Base-by-base conservation (phyloP, 1,140 invertebrate genomes). In the Plectrocnemia conspersa region DNA sequence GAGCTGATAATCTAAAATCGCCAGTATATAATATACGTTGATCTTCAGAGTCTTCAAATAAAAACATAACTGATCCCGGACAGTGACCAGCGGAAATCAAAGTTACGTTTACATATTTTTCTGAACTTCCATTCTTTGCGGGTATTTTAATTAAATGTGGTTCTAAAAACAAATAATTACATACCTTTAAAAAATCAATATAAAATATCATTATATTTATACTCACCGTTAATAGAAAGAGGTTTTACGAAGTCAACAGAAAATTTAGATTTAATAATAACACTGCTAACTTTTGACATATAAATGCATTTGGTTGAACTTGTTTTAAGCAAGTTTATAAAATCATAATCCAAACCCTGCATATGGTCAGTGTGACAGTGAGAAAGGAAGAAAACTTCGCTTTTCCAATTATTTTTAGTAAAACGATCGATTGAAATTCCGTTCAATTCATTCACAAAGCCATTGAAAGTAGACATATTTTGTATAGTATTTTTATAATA, bases 51-150 rank as follows among this genome's bases (percentile, higher is more conserved):
- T 57, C 75, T 69, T 81, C 78, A 60, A 86, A 82, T 9, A 86
- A 58, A 66, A 86, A 85, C 85, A 88, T 88, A 0, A 85, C 76
- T 2, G 86, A 85, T 0, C 85, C 85, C 5, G 82, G 79, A 68
- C 84, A 85, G 65, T 88, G 86, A 11, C 80, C 83, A 2, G 85
- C 82, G 16, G 84, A 77, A 42, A 85, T 74, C 5, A 76, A 66
- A 0, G 77, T 82, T 1, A 86, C 79, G 23, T 68, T 74, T 0
- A 85, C 32, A 54, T 61, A 66, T 0, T 62, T 18, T 45, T 66
- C 59, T 48, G 58, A 52, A 52, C 64, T 41, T 29, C 53, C n/a
- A 10, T 48, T 13, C 5, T 5, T 16, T 50, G 22, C 33, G 13
- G 56, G 35, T 25, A 50, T 54, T 24, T 16, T 18, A 11, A 55